Base-by-base conservation (phyloP, 2,888 invertebrate species). In the Drosophila siamana region DNA sequence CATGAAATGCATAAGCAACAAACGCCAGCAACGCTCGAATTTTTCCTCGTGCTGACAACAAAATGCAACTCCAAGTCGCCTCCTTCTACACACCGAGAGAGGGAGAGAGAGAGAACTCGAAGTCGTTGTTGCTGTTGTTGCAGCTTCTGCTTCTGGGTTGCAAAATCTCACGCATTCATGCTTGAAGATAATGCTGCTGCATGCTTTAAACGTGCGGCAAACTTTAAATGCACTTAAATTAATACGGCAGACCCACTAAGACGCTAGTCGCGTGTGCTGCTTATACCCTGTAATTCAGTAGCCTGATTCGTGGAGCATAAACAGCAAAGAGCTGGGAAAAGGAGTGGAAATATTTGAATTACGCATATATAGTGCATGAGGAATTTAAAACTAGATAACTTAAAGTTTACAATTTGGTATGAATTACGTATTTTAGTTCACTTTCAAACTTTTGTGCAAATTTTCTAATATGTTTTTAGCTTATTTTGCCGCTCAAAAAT, bases 1-100 rank as follows among this genome's bases (percentile, higher is more conserved):
- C 86, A 82, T 74, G 82, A 74, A 82, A 80, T 78, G 69, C 85
- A 82, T 80, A 65, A 47, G 65, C 36, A 57, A 61, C 43, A 43
- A 43, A 46, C 24, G 54, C 9, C n/a, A 36, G 46, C 43, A 71
- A 44, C n/a, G n/a, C 44, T 40, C 19, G 7, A 41, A 43, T 11
- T 43, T 54, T 43, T 54, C n/a, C 30, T 40, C 40, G 30, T 41
- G 41, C 52, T 28, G 52, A 54, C 54, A 54, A 54, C 54, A 54
- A 54, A 43, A 22, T 54, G n/a, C 30, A 22, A 43, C 41, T 19
- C 2, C 19, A 0, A 16, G 8, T 15, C 16, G 2, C 28, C n/a
- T 8, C 7, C n/a, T 28, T 16, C 3, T 28, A 4, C 40, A 19
- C 15, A 48, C 7, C 11, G 8, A 13, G 22, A 3, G 16, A n/a